phyloP scores from a whole-genome alignment of 2,797 vertebrate species.

The Sebastes miniatus region DNA sequence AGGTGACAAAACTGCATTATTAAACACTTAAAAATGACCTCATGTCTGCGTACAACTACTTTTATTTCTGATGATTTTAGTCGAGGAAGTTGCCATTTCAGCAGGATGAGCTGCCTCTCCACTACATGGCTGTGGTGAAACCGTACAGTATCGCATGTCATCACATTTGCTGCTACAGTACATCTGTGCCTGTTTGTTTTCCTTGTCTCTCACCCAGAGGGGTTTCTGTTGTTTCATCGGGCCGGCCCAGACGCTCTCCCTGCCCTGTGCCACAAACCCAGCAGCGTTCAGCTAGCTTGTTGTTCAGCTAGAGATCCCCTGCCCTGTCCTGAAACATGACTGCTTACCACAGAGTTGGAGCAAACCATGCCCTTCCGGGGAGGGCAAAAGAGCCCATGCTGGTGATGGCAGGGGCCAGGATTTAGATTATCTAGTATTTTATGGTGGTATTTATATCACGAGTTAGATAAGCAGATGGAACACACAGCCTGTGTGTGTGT shows the following conservation, averaged over 20 bases:
- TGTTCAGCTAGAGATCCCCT: slow-evolving; percentile 2
- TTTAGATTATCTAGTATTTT: slow-evolving; percentile 16
- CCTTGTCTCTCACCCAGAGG: slow-evolving; percentile 18
- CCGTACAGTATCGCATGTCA: slow-evolving; percentile 18
- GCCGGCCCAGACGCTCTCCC: background rate
- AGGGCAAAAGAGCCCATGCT: background rate
- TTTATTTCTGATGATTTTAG: background rate
- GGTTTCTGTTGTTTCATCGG: slow-evolving; percentile 37
- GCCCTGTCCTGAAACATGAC: slow-evolving; percentile 14
- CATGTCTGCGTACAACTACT: background rate
- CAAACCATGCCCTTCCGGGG: background rate
- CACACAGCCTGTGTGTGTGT: background rate
- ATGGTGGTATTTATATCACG: background rate
- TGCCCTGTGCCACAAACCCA: background rate
- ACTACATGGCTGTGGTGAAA: background rate
- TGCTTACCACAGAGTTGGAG: background rate
- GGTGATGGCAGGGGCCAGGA: background rate
- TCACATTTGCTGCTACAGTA: slow-evolving; percentile 30
- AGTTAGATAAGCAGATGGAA: slow-evolving; percentile 27
- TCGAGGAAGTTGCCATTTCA: background rate
- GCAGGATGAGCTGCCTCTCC: background rate
- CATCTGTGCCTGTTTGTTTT: slow-evolving; percentile 68
- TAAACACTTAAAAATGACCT: background rate
- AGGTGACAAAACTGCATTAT: background rate
- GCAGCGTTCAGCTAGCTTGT: background rate